Percentiles rank a stretch among this genome's conserved stretches.
phyloP scores from a whole-genome alignment of 2,797 vertebrate genomes.

The Pangasius mekongensis region DNA sequence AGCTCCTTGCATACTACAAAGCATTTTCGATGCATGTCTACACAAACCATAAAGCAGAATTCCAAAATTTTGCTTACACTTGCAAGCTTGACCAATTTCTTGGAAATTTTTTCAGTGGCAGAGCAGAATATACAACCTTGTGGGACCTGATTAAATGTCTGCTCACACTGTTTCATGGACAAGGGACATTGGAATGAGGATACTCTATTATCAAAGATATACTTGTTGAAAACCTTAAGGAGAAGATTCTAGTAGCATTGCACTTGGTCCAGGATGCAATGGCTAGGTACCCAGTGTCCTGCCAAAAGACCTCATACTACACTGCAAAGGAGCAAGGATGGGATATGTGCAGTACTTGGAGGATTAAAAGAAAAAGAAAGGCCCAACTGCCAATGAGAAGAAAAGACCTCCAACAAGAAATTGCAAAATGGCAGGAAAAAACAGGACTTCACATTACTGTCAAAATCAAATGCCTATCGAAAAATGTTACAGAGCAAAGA shows the following conservation, averaged over 20 bases:
- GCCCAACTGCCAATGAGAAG: no score
- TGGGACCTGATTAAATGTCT: background rate
- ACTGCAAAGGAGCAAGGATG: no score
- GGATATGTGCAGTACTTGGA: no score
- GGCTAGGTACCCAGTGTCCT: background rate
- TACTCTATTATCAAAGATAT: background rate
- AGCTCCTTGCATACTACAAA: background rate
- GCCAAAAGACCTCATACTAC: background rate
- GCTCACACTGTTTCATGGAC: background rate
- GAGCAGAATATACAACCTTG: background rate
- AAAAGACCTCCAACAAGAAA: no score
- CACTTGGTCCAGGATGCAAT: background rate
- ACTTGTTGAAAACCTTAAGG: background rate
- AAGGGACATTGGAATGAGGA: background rate
- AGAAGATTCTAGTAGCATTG: background rate
- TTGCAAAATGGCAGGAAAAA: background rate
- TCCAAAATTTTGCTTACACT: background rate
- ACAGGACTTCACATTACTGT: background rate
- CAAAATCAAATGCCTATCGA: background rate
- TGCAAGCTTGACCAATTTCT: background rate
- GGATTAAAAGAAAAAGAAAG: no score
- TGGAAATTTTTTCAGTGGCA: background rate
- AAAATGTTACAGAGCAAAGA: background rate
- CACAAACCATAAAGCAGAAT: background rate
- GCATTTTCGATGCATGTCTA: background rate